Percentiles rank a stretch among this genome's conserved stretches.
Evolutionary conservation across 2,888 invertebrate genomes (phyloP).

Genomic region (Tetragonula carbonaria): DNA sequence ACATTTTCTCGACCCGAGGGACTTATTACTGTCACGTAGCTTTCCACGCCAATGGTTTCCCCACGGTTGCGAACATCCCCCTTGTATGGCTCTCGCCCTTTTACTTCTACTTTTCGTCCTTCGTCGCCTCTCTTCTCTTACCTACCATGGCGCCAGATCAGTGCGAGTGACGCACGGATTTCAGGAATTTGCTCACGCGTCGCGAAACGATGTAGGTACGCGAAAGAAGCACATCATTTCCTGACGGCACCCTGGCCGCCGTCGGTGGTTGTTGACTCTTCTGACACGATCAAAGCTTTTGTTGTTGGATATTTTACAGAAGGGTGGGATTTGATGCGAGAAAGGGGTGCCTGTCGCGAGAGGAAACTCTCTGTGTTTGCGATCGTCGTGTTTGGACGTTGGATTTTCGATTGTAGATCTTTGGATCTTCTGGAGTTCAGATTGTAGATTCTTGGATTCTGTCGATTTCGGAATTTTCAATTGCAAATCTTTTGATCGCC

Average conservation of each 20-base stretch:
- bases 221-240: background rate
- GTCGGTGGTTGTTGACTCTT: background rate
- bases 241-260: too few species aligned
- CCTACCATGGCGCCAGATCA: background rate
- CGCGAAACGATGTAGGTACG: conserved; percentile 13
- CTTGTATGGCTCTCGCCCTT: background rate
- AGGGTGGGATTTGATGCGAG: background rate
- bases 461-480: background rate
- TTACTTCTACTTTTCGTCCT: background rate
- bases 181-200: conserved; percentile 23
- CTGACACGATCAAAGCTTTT: too few species aligned
- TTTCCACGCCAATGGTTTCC: conserved; percentile 35
- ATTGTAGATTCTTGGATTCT: background rate
- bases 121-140: too few species aligned
- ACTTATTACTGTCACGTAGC: conserved; percentile 63
- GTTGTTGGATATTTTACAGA: background rate
- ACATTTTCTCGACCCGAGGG: background rate
- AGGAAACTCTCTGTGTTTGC: too few species aligned
- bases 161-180: conserved; percentile 13
- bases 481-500: background rate
- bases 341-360: too few species aligned
- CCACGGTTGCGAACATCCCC: conserved; percentile 11
- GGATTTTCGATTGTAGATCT: background rate
- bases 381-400: background rate
- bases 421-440: background rate